These are phyloP conservation scores for Ligdia adustata DNA, from an alignment of 2,888 invertebrate species.

Conservation along the genomic window DNA sequence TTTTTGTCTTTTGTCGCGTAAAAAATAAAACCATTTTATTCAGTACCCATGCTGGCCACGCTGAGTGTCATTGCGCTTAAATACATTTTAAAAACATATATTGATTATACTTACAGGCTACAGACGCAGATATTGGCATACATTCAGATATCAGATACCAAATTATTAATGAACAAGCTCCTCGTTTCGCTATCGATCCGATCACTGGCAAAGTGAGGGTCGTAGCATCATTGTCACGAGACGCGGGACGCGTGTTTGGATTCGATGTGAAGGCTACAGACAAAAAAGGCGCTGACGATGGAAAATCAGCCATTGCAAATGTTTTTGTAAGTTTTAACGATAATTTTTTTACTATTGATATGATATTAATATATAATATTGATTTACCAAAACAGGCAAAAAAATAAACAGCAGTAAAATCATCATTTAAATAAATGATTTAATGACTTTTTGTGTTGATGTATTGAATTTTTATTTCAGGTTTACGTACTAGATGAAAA, in stretches of 20 bases:
- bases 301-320: constrained; percentile 92
- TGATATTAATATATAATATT: no score
- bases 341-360: no score
- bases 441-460: no score
- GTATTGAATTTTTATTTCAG: constrained; percentile 72
- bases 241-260: constrained; percentile 91
- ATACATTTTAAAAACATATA: background rate
- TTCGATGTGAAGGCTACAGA: constrained; percentile 96
- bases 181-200: constrained; percentile 91
- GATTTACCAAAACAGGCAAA: no score
- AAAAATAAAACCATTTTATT: no score
- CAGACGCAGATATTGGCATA: constrained; percentile 89
- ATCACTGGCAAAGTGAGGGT: constrained; percentile 90
- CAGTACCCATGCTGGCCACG: no score
- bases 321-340: constrained; percentile 94
- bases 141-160: constrained; percentile 93
- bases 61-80: no score
- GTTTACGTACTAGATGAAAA: constrained; percentile 93
- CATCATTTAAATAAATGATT: no score
- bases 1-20: no score
- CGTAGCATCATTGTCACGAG: constrained; percentile 86
- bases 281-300: constrained; percentile 90
- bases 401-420: no score
- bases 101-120: constrained; percentile 78
- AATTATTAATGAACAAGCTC: constrained; percentile 89